Base-by-base conservation (phyloP, 2,888 invertebrate species). In the Zygogramma bicolorata region DNA sequence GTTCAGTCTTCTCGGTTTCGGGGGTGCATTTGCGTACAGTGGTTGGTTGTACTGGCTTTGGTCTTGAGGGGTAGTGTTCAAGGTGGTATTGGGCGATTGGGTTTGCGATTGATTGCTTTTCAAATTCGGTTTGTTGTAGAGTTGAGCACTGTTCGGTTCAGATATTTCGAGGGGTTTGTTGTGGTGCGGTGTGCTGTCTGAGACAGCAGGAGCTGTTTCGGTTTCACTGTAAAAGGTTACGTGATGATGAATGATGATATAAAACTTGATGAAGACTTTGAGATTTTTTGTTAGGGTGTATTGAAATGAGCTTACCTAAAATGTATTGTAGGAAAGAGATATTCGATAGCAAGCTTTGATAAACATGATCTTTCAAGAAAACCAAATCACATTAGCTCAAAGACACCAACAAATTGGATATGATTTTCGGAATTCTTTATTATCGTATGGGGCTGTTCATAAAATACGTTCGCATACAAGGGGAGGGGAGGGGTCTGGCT, bases 11-110 rank as follows among this genome's bases (percentile, higher is more conserved):
- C 95, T 89, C 0, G 96, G 96, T 84, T 96, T 96, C 0, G 96
- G 96, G 10, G 96, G 96, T 2, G 96, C 96, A 86, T 96, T 96
- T 0, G 95, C 96, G 83, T 97, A 97, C 1, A 96, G 90, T 0
- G 96, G 95, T 82, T 93, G 93, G 4, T 88, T 88, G 75, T 87
- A 88, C 71, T 88, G 88, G 70, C 86, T 85, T 49, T 73, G 73
- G 22, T 73, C 73, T 72, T 85, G 84, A n/a, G 58, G 29, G 25
- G 4, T 61, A 31, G 81, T 81, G 80, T 81, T 84, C 15, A 84
- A 83, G 7, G 84, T 80, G 75, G 84, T 85, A 74, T 83, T 84
- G 27, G 84, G 81, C 10, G 82, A 81, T 72, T 83, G 82, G 61
- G 77, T 77, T 68, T 83, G 83, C 34, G 80, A 49, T 15, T 53